Percentiles rank a stretch among this genome's conserved stretches.
These are phyloP conservation scores for Lampris incognitus DNA, from an alignment of 2,113 vertebrate species.

Conservation along the genomic window DNA sequence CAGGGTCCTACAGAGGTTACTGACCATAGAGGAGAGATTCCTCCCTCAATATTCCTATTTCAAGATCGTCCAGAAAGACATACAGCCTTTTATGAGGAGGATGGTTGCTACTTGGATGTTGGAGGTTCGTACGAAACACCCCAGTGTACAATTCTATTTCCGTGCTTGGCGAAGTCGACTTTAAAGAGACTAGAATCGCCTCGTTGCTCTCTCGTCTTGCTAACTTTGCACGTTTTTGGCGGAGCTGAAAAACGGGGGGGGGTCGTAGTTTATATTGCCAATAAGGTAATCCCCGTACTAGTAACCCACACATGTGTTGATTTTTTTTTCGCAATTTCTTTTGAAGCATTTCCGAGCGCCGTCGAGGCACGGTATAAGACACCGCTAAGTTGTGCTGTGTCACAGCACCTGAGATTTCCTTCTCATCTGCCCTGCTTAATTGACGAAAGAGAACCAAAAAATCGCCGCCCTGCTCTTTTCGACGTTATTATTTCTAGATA, in stretches of 20 bases:
- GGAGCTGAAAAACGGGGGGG: not conserved
- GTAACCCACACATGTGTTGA: constrained; percentile 16
- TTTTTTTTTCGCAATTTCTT: constrained; percentile 44
- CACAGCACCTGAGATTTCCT: constrained; percentile 20
- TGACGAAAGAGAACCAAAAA: not conserved
- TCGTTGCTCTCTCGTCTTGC: constrained; percentile 18
- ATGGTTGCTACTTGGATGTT: constrained; percentile 98
- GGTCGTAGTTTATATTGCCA: constrained; percentile 9
- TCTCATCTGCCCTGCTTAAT: not conserved
- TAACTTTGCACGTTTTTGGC: constrained; percentile 19
- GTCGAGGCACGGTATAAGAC: constrained; percentile 19
- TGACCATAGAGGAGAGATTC: constrained; percentile 93
- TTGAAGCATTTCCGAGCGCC: constrained; percentile 51
- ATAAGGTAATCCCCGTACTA: constrained; percentile 33
- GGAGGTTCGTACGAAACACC: constrained; percentile 85
- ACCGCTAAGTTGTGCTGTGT: not conserved
- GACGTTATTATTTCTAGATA: constrained; percentile 75
- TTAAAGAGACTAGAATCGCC: constrained; percentile 47
- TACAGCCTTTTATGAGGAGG: constrained; percentile 95
- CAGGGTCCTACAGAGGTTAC: constrained; percentile 91
- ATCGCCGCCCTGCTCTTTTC: constrained; percentile 45
- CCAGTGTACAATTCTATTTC: constrained; percentile 66
- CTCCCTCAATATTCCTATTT: constrained; percentile 93
- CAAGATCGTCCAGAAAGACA: constrained; percentile 93
- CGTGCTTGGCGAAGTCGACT: constrained; percentile 48